phyloP scores from a whole-genome alignment of 2,113 vertebrate species.

The Melanocharis versteri region DNA sequence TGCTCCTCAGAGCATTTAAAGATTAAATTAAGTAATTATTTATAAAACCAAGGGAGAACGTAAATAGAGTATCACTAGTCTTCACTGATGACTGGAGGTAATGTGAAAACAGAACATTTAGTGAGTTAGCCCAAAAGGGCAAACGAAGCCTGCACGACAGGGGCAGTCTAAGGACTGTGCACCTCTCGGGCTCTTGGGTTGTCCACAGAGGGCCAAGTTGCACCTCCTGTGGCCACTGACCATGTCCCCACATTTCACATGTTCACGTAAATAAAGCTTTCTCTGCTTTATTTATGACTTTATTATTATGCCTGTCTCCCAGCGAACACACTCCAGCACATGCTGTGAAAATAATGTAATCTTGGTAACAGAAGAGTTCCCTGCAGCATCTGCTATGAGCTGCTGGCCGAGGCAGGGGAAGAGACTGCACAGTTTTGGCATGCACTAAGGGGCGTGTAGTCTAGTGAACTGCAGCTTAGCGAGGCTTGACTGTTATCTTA shows the following conservation, averaged over 20 bases:
- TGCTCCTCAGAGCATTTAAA: not conserved
- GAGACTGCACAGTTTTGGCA: not conserved
- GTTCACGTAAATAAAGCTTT: not conserved
- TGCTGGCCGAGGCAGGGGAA: not conserved
- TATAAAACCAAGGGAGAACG: not conserved
- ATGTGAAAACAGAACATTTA: not conserved
- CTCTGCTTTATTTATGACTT: not conserved
- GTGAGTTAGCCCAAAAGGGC: not conserved
- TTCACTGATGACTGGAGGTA: not conserved
- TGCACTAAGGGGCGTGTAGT: not conserved
- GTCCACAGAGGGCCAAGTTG: not conserved
- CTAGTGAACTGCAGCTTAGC: slow-evolving; percentile 1
- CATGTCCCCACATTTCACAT: not conserved
- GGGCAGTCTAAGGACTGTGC: rapidly evolving
- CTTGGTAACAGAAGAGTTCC: not conserved
- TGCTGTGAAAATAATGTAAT: not conserved
- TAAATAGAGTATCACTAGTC: not conserved
- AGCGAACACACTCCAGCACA: not conserved
- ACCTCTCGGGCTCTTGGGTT: not conserved
- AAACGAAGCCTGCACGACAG: not conserved
- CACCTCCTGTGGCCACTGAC: not conserved
- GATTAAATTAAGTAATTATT: slow-evolving; percentile 15
- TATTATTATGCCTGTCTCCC: not conserved
- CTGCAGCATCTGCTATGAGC: not conserved
- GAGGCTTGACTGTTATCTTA: slow-evolving; percentile 41